These are phyloP conservation scores for Megalurothrips usitatus DNA, from an alignment of 2,888 invertebrate genomes.

Conservation along the genomic window DNA sequence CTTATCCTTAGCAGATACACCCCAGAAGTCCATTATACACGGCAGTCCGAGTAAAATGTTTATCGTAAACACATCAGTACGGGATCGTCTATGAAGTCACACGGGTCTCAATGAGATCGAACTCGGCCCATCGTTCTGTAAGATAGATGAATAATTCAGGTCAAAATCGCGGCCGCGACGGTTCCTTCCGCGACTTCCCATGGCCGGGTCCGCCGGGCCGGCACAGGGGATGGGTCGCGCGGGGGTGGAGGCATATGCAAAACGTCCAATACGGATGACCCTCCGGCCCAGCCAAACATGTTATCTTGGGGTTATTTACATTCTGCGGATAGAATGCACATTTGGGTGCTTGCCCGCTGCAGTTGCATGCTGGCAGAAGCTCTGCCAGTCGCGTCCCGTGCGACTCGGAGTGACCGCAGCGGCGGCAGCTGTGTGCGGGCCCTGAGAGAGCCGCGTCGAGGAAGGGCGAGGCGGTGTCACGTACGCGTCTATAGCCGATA, in stretches of 20 bases:
- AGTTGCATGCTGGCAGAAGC: neutral
- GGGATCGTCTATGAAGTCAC: neutral
- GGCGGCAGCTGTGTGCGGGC: too few relatives aligned
- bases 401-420: too few relatives aligned
- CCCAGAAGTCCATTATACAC: neutral
- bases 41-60: conserved; percentile 5
- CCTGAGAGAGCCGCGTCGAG: neutral
- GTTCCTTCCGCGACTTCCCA: conserved; percentile 1
- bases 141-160: conserved; percentile 8
- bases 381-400: too few relatives aligned
- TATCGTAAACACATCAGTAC: conserved; percentile 13
- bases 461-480: neutral
- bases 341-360: neutral
- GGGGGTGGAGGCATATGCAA: conserved; percentile 6
- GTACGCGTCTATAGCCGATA: neutral
- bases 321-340: neutral
- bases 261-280: neutral
- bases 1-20: neutral
- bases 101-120: neutral
- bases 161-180: neutral
- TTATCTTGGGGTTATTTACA: neutral
- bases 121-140: neutral
- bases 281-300: neutral
- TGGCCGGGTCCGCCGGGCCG: neutral
- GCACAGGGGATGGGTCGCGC: neutral